These are phyloP conservation scores for Scatophagus argus DNA, from an alignment of 2,113 vertebrate species.

Conservation along the genomic window DNA sequence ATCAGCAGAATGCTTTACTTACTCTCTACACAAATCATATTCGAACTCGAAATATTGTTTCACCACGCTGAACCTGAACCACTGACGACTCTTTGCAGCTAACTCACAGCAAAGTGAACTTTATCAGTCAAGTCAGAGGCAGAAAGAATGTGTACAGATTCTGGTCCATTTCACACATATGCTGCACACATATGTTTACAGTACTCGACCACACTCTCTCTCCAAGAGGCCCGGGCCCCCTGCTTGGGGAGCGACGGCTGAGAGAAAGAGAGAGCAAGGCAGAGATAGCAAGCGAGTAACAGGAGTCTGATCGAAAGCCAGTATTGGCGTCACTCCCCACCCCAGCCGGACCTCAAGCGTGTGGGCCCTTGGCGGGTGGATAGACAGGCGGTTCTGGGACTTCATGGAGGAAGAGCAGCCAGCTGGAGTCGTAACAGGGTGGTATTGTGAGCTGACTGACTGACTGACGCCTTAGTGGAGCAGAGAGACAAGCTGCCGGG, in stretches of 20 bases:
- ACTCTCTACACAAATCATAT: background rate
- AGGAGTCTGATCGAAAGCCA: slow-evolving; percentile 56
- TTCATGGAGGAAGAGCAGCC: slow-evolving; percentile 44
- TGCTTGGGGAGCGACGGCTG: slow-evolving; percentile 10
- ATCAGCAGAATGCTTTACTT: background rate
- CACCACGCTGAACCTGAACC: background rate
- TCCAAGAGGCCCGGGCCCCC: slow-evolving; percentile 50
- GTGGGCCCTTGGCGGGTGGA: slow-evolving; percentile 52
- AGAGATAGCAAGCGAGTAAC: slow-evolving; percentile 33
- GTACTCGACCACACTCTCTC: slow-evolving; percentile 40
- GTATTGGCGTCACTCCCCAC: slow-evolving; percentile 41
- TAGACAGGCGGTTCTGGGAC: slow-evolving; percentile 46
- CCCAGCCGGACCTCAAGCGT: slow-evolving; percentile 57
- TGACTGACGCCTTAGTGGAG: slow-evolving; percentile 65
- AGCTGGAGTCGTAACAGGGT: slow-evolving; percentile 75
- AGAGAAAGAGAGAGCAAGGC: slow-evolving; percentile 33
- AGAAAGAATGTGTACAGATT: slow-evolving; percentile 56
- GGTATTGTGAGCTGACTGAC: slow-evolving; percentile 74
- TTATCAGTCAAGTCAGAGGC: slow-evolving; percentile 30
- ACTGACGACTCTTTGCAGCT: slow-evolving; percentile 1
- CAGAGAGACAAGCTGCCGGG: slow-evolving; percentile 50
- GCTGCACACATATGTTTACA: slow-evolving; percentile 64
- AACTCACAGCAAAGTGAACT: background rate
- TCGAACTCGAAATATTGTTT: background rate
- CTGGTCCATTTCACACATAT: slow-evolving; percentile 64